Percentiles rank a stretch among this genome's conserved stretches.
Evolutionary conservation across 2,797 vertebrate species (phyloP).

Genomic region (Emys orbicularis): DNA sequence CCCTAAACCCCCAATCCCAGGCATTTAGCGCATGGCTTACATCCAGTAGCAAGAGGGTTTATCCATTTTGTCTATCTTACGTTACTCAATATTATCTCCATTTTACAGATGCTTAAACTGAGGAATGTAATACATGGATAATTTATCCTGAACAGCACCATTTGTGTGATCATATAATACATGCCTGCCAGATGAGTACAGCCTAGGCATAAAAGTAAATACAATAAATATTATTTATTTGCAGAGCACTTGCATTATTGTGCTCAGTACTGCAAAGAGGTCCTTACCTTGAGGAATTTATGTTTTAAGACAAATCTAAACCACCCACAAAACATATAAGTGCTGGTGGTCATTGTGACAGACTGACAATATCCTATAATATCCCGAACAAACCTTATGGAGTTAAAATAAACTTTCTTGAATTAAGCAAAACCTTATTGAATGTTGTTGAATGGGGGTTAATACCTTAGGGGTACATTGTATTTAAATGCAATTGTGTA

Average conservation of each 20-base stretch:
- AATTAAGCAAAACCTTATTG: not conserved
- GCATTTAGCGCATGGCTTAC: not conserved
- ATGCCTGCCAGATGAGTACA: too few relatives aligned
- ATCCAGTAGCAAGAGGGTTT: rapidly evolving
- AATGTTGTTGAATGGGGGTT: not conserved
- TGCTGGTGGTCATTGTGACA: not conserved
- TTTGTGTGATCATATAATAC: not conserved
- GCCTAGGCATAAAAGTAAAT: too few relatives aligned
- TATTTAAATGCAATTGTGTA: not conserved
- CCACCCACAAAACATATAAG: not conserved
- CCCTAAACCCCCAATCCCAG: too few relatives aligned
- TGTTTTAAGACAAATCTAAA: not conserved
- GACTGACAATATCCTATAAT: not conserved
- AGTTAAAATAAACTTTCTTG: not conserved
- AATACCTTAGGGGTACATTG: not conserved
- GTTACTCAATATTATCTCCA: not conserved
- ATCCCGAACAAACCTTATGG: not conserved
- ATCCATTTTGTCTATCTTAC: not conserved
- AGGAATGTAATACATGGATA: not conserved
- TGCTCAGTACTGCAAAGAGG: not conserved
- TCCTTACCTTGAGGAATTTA: not conserved
- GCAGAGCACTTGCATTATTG: not conserved
- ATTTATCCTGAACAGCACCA: not conserved
- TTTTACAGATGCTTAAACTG: not conserved
- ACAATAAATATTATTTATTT: too few relatives aligned